Evolutionary conservation across 2,797 vertebrate species (phyloP), one percentile per base, ranked within the genome.

Genomic region (Muscicapa comitata): DNA sequence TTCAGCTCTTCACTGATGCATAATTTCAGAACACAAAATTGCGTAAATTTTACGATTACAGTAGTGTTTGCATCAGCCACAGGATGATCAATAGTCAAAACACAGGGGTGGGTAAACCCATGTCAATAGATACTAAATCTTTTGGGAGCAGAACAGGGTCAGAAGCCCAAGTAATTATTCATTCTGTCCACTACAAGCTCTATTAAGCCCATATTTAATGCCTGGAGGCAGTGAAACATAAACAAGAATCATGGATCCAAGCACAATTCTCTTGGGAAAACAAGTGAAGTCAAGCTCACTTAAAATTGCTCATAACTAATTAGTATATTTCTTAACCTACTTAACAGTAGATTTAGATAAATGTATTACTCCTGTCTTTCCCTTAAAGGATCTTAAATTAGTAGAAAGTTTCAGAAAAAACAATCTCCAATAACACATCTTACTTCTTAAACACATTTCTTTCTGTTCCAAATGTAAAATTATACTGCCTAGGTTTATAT

Each of bases 81-180:
- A 91, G 15, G 20, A 70, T 86, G 85, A 95, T 91, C 94, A 88
- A 94, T 59, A 89, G 37, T 43, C 29, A 67, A 93, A 88, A 88
- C 51, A 82, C 37, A 75, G 28, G 19, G 55, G 83, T 58, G 37
- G 19, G 7, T 62, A 29, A 29, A 63, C 54, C 29, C 33, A 35
- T 90, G 77, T 75, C 85, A 85, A 76, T 54, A 89, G 45, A 31
- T 14, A 57, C 29, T 93, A 93, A 86, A 20, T 86, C 85, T 90
- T 96, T 84, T 50, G 50, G 25, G 75, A 72, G 40, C 16, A 74
- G 55, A 92, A 86, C 16, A 86, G 79, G 70, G 72, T 77, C 50
- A 43, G 57, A 63, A 71, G 29, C 81, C 51, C 50, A 81, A 77
- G 35, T 75, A 81, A 96, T 94, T 96, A 87, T 55, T 88, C 70